Conservation (phyloP, 2,113 vertebrate genomes). For the Etheostoma spectabile region DNA sequence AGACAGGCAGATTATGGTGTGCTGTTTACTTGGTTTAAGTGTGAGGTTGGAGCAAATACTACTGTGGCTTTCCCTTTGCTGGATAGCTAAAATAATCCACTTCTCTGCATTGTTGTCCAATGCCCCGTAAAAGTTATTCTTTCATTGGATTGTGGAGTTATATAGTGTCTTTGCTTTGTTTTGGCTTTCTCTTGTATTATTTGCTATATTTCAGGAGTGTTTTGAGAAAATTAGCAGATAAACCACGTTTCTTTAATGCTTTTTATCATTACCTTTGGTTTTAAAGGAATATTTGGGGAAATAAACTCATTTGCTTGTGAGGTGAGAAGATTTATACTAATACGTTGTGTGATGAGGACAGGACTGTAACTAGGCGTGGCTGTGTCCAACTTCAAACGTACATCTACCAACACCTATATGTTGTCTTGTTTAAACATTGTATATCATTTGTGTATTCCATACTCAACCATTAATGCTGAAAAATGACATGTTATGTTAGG, state of each 20-base stretch:
- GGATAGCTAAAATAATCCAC: constrained; percentile 7
- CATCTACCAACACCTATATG: not conserved
- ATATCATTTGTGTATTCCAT: not conserved
- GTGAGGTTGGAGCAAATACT: constrained; percentile 54
- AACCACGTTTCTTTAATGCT: too few species aligned
- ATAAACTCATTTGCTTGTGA: not conserved
- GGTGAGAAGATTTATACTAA: not conserved
- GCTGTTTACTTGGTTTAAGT: constrained; percentile 48
- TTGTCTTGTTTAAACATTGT: not conserved
- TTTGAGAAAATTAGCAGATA: too few species aligned
- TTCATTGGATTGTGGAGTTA: not conserved
- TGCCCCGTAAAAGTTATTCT: not conserved
- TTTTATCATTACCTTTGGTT: not conserved
- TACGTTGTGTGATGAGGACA: not conserved
- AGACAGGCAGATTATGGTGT: constrained; percentile 31
- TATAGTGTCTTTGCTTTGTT: not conserved
- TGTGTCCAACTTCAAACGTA: not conserved
- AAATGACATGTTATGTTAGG: not conserved
- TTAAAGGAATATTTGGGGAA: not conserved
- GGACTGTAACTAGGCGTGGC: not conserved
- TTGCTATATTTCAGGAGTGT: not conserved
- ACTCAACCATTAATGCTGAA: not conserved
- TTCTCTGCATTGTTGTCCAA: constrained; percentile 13
- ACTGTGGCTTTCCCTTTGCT: constrained; percentile 47
- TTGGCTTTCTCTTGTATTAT: not conserved